Percentiles rank a stretch among this genome's conserved stretches.
Conservation (phyloP, 2,113 vertebrate species). For the Sterna hirundo region DNA sequence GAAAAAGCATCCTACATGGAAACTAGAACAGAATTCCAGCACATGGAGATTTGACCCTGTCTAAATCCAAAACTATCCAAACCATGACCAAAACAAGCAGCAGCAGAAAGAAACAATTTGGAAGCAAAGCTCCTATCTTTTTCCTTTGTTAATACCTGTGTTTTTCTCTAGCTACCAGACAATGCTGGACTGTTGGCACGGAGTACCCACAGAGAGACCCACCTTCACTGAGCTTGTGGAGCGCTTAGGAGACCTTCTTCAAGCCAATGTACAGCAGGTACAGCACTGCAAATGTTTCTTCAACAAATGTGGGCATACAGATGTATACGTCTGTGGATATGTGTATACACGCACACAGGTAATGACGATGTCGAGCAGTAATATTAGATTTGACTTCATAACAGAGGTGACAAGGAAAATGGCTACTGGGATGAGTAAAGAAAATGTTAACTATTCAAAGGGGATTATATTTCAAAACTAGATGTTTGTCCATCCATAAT, state of each 20-base stretch:
- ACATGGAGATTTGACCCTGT: background rate
- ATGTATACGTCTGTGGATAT: fast-evolving
- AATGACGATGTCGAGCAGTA: background rate
- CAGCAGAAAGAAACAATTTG: background rate
- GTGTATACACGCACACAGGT: fast-evolving
- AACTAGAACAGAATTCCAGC: background rate
- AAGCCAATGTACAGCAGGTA: constrained; percentile 95
- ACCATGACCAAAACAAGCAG: background rate
- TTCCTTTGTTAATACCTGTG: background rate
- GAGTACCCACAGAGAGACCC: constrained; percentile 81
- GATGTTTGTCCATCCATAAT: background rate
- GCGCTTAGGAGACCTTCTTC: constrained; percentile 88
- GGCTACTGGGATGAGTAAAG: background rate
- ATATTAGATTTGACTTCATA: background rate
- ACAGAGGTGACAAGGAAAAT: background rate
- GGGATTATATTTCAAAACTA: background rate
- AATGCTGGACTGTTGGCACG: constrained; percentile 94
- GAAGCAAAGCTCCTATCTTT: background rate
- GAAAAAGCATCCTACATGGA: background rate
- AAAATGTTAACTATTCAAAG: background rate
- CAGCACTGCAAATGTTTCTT: background rate
- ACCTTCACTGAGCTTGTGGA: constrained; percentile 91
- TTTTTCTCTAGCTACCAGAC: constrained; percentile 80
- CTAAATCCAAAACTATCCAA: background rate
- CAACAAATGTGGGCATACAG: background rate